Evolutionary conservation across 2,113 vertebrate species (phyloP).

Genomic region (Scartelaos histophorus): DNA sequence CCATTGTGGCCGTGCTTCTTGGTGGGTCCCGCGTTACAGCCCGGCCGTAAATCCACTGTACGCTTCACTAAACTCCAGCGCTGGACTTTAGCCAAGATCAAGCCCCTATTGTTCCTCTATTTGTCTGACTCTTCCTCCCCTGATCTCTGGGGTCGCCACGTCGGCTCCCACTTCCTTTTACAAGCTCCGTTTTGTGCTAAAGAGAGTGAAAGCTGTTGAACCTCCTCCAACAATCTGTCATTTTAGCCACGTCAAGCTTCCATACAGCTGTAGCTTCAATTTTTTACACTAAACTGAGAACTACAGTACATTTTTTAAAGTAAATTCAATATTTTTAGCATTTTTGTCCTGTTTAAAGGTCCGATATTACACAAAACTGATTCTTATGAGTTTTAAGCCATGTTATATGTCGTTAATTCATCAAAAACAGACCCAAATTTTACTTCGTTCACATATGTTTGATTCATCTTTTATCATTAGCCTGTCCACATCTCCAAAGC

Average conservation of each 20-base stretch:
- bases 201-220: conserved; percentile 34
- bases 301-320: too few relatives aligned
- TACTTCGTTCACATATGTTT: too few relatives aligned
- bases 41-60: conserved; percentile 53
- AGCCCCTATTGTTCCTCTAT: conserved; percentile 61
- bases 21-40: conserved; percentile 69
- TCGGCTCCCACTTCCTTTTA: conserved; percentile 36
- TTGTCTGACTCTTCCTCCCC: conserved; percentile 57
- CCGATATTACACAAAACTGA: too few relatives aligned
- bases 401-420: too few relatives aligned
- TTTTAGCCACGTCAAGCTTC: not conserved
- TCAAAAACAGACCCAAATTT: too few relatives aligned
- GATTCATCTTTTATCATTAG: too few relatives aligned
- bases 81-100: conserved; percentile 57
- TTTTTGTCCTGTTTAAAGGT: too few relatives aligned
- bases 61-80: conserved; percentile 59
- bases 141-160: conserved; percentile 62
- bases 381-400: too few relatives aligned
- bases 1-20: conserved; percentile 66
- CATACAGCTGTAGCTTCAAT: not conserved
- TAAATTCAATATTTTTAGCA: too few relatives aligned
- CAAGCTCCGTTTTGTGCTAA: conserved; percentile 18
- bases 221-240: conserved; percentile 34
- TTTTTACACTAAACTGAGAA: too few relatives aligned
- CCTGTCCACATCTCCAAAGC: too few relatives aligned